Percentiles rank a stretch among this genome's conserved stretches.
phyloP scores from a whole-genome alignment of 2,888 invertebrate genomes.

The Spisula solida region DNA sequence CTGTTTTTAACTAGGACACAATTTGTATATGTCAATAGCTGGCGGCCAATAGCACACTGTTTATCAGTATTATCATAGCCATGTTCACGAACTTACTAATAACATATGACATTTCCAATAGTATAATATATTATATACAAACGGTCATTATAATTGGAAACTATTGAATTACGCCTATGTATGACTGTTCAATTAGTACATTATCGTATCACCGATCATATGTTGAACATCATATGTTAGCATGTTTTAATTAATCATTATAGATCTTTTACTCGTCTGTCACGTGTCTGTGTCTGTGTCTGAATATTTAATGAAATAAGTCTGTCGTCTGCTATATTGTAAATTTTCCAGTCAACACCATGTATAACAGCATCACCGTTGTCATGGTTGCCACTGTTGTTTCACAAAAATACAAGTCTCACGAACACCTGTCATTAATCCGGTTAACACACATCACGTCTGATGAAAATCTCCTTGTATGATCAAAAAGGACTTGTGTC shows the following conservation, averaged over 20 bases:
- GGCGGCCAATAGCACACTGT: not conserved
- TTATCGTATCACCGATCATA: not conserved
- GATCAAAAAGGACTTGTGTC: not conserved
- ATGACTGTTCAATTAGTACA: conserved; percentile 14
- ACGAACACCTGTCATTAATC: conserved; percentile 3
- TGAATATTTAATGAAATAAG: not conserved
- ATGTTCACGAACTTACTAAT: not conserved
- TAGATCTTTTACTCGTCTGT: not conserved
- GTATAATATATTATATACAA: not conserved
- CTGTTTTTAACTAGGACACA: not conserved
- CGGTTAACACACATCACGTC: not conserved
- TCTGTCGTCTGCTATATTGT: not conserved
- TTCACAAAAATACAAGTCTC: not conserved
- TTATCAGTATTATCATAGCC: not conserved
- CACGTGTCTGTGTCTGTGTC: not conserved
- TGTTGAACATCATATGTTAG: not conserved
- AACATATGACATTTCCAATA: conserved; percentile 10
- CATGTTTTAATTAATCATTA: not conserved
- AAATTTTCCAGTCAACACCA: not conserved
- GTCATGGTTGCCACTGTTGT: not conserved
- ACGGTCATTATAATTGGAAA: not conserved
- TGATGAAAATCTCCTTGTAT: not conserved
- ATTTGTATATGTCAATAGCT: conserved; percentile 9
- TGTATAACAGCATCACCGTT: not conserved
- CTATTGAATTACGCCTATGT: not conserved